A percentile compares a stretch with the other conserved stretches of the same genome.
Evolutionary conservation across 2,888 invertebrate species (phyloP).

Genomic region (Phania funesta): DNA sequence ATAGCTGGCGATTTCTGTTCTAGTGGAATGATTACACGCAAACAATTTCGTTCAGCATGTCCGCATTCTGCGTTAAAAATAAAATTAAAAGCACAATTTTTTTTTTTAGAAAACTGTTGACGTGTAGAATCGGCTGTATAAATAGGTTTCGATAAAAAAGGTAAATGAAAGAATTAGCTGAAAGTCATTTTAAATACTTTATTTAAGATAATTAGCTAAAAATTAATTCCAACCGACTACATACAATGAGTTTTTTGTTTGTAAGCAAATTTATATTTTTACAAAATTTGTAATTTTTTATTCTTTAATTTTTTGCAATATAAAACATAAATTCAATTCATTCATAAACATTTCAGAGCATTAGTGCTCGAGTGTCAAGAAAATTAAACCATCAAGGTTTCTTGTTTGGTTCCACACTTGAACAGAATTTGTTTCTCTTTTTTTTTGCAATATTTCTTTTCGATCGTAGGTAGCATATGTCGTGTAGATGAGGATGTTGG

Average conservation of each 20-base stretch:
- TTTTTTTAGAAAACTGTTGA: background rate
- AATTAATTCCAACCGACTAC: slow-evolving; percentile 7
- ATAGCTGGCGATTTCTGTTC: slow-evolving; percentile 17
- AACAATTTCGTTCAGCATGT: slow-evolving; percentile 28
- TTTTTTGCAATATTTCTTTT: slow-evolving; percentile 19
- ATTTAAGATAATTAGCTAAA: slow-evolving; percentile 63
- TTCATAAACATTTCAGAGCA: slow-evolving; percentile 37
- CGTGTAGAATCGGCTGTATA: background rate
- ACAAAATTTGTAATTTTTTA: background rate
- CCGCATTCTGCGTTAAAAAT: slow-evolving; percentile 57
- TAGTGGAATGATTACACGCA: slow-evolving; percentile 12
- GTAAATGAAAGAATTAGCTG: background rate
- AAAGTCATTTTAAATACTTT: slow-evolving; percentile 44
- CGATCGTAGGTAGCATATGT: slow-evolving; percentile 29
- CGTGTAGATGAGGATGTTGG: slow-evolving; percentile 20
- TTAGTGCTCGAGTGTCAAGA: slow-evolving; percentile 28
- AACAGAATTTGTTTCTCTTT: slow-evolving; percentile 37
- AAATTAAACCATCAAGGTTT: slow-evolving; percentile 37
- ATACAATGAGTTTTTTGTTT: slow-evolving; percentile 3
- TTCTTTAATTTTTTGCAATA: background rate
- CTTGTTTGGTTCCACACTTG: slow-evolving; percentile 30
- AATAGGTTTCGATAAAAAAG: background rate
- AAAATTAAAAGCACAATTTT: slow-evolving; percentile 22
- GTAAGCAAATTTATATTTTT: slow-evolving; percentile 15
- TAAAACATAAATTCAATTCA: slow-evolving; percentile 38